Base-by-base conservation (phyloP, 2,888 invertebrate species). In the Drosophila macrospina region DNA sequence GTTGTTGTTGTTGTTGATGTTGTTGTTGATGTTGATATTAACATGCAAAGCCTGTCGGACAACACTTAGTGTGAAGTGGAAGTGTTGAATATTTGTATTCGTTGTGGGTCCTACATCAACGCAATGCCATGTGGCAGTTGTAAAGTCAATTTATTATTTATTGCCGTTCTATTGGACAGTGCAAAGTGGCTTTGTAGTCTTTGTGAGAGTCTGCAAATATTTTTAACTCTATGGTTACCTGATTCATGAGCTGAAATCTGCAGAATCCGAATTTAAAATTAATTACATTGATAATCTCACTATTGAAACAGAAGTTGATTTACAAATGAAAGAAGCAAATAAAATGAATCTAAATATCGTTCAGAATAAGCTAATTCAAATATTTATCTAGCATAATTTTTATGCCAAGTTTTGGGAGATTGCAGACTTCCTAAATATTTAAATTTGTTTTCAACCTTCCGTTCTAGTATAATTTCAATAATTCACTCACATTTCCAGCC, bases 21-120 rank as follows among this genome's bases (percentile, higher is more conserved):
- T 34, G 48, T 37, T 52, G 24, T 56, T 34, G 10, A 36, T 50
- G 55, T 48, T 65, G 56, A 42, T 62, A 45, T 65, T 60, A 60
- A 57, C 59, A 69, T 60, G 60, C 64, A 64, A 50, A 51, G 57
- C 28, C 45, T n/a, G 26, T 45, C 13, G 57, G 15, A 13, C 6
- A 26, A 8, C 20, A 30, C 13, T 45, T 24, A n/a, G 48, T 71
- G 71, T 42, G 56, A 74, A 67, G 63, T 45, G 54, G 24, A 65
- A 61, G 59, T 61, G 72, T 65, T 65, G 42, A 32, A 34, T 45
- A 56, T 54, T 65, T 41, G 10, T 20, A 52, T 50, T 55, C 41
- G 13, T 15, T 37, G 44, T 28, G 47, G 20, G 42, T 37, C 56
- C 47, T 37, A n/a, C 41, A 24, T 32, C 20, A 47, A 13, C 20